Evolutionary conservation across 2,888 invertebrate genomes (phyloP), one percentile per base, ranked within the genome.

Genomic region (Mythimna albipuncta): DNA sequence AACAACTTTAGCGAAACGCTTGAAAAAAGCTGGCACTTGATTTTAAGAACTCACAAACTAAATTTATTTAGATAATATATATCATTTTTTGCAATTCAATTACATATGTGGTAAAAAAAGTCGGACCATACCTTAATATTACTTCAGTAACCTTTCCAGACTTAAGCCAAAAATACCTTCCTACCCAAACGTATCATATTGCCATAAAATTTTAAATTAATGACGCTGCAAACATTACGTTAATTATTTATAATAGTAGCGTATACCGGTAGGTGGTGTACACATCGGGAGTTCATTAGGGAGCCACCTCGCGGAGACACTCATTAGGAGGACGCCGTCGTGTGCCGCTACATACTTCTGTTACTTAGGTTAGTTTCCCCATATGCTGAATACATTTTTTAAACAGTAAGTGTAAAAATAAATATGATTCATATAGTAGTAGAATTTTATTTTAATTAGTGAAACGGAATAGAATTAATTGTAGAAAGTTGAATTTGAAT

Each of bases 271-370:
- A 6, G 11, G 70, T 32, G 63, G 52, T 13, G 9, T 7, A 70
- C 67, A 86, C 85, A 85, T 85, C 75, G 81, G 77, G 68, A 83
- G 87, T 82, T 86, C 85, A 83, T 86, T 86, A 87, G 87, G 67
- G 78, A 69, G 75, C 79, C 82, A 57, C 82, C 82, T 73, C 73
- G 65, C 75, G 47, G 74, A 72, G 69, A 81, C 85, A 72, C 85
- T 85, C 85, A 86, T 86, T 84, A 85, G 58, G 72, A 82, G 79
- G 75, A 82, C 67, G 82, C 75, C 63, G 55, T 59, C 70, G 59
- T 69, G 54, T 54, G 41, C 19, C 26, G 69, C 78, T 58, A 75
- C 85, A 77, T 85, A 81, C 81, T 81, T 73, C 74, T 86, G 77
- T 78, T 67, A 81, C 86, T 86, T 73, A 78, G 83, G 77, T 83